Percentiles rank a stretch among this genome's conserved stretches.
phyloP scores from a whole-genome alignment of 2,797 vertebrate species.

The Hirundo rustica region DNA sequence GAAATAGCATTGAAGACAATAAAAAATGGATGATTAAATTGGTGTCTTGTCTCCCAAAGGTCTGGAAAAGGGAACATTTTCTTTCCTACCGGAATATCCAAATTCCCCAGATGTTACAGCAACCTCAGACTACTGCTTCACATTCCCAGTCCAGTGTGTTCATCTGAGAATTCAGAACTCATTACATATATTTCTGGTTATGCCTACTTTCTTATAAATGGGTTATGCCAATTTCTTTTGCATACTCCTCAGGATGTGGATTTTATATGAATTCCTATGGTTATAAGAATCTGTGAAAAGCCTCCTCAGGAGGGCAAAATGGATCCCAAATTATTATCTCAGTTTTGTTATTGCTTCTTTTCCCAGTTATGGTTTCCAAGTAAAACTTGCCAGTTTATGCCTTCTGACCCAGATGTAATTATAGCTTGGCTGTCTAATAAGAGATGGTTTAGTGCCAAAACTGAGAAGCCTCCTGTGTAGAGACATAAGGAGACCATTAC shows the following conservation, averaged over 20 bases:
- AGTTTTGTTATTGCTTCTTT: conserved; percentile 31
- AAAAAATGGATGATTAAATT: neutral
- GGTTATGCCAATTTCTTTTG: neutral
- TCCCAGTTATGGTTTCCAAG: conserved; percentile 54
- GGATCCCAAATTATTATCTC: conserved; percentile 33
- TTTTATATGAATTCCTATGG: conserved; percentile 23
- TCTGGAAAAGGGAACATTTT: neutral
- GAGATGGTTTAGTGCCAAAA: conserved; percentile 9
- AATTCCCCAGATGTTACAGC: neutral
- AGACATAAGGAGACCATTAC: conserved; percentile 1
- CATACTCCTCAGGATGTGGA: neutral
- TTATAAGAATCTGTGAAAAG: conserved; percentile 6
- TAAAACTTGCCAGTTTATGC: conserved; percentile 18
- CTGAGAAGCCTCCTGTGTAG: conserved; percentile 22
- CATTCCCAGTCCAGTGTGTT: neutral
- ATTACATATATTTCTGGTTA: neutral
- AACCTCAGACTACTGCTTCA: neutral
- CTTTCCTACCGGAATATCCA: neutral
- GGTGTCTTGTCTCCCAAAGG: neutral
- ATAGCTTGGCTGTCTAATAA: conserved; percentile 13
- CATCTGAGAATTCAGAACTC: neutral
- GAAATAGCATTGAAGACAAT: neutral
- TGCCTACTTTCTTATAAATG: neutral
- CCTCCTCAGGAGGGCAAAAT: conserved; percentile 18
- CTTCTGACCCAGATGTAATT: conserved; percentile 48